Conservation (phyloP, 1,140 invertebrate genomes). For the Achroia grisella region DNA sequence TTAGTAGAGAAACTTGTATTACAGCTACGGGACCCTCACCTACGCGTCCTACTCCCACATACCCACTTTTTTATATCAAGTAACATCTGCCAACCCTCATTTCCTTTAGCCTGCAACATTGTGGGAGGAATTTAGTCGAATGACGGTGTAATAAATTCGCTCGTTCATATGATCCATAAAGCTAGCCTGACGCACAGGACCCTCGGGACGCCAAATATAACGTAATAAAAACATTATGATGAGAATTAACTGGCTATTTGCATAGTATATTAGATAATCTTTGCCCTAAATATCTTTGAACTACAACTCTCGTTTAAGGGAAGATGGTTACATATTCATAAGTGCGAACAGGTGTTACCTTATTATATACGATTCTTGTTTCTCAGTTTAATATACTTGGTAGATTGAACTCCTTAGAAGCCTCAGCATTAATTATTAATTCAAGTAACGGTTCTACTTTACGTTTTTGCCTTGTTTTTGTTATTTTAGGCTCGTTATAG, state of each 20-base stretch:
- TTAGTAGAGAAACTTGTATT: too few species aligned
- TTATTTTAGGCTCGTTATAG: too few species aligned
- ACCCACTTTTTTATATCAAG: conserved; percentile 22
- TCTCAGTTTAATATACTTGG: too few species aligned
- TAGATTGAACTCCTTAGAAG: too few species aligned
- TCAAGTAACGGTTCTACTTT: too few species aligned
- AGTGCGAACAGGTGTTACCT: neutral
- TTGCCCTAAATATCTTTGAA: conserved; percentile 1
- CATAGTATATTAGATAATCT: conserved; percentile 15
- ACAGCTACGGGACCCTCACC: too few species aligned
- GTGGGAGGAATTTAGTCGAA: conserved; percentile 34
- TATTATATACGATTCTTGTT: too few species aligned
- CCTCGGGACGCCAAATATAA: conserved; percentile 12
- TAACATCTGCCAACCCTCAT: conserved; percentile 40
- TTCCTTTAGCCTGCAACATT: conserved; percentile 28
- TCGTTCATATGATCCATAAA: conserved; percentile 42
- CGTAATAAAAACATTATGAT: conserved; percentile 25
- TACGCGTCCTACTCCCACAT: too few species aligned
- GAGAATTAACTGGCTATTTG: conserved; percentile 26
- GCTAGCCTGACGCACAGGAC: conserved; percentile 8
- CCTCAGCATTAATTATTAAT: too few species aligned
- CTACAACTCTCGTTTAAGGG: neutral
- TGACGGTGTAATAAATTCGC: conserved; percentile 42
- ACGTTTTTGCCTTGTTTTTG: too few species aligned
- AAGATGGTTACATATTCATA: neutral